Conservation (phyloP, 2,888 invertebrate species). For the Branchipolynoe longqiensis region DNA sequence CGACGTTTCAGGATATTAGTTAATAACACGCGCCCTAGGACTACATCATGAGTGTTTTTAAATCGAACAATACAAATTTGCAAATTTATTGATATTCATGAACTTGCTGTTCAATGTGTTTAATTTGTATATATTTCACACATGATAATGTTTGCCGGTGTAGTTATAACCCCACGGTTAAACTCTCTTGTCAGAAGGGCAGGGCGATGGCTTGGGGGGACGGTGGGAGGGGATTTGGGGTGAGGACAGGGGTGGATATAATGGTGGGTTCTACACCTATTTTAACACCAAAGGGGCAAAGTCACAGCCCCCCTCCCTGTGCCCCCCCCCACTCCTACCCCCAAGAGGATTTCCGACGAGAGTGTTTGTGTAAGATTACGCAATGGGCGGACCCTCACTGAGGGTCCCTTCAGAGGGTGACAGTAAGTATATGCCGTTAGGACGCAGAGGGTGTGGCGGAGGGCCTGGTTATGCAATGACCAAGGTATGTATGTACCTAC, state of each 20-base stretch:
- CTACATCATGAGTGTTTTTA: too few species aligned
- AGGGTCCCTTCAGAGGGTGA: not conserved
- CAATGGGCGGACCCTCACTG: not conserved
- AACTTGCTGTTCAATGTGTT: too few species aligned
- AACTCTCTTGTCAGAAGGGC: too few species aligned
- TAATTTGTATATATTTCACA: too few species aligned
- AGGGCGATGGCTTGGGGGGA: too few species aligned
- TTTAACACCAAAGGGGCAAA: not conserved
- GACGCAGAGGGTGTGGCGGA: not conserved
- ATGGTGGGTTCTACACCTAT: not conserved
- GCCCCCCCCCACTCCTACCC: not conserved
- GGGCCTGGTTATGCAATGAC: not conserved
- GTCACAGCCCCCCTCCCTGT: not conserved
- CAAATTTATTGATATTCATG: too few species aligned
- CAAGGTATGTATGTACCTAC: not conserved
- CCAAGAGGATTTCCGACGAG: not conserved
- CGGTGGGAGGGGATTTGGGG: too few species aligned
- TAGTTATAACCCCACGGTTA: too few species aligned
- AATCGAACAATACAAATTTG: too few species aligned
- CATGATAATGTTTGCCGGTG: too few species aligned
- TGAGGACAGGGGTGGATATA: not conserved
- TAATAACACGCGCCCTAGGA: too few species aligned
- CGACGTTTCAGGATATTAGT: too few species aligned
- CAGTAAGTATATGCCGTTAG: constrained; percentile 43
- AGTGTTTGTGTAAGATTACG: not conserved